Conservation (phyloP, 2,888 invertebrate genomes). For the Torymus texanus region DNA sequence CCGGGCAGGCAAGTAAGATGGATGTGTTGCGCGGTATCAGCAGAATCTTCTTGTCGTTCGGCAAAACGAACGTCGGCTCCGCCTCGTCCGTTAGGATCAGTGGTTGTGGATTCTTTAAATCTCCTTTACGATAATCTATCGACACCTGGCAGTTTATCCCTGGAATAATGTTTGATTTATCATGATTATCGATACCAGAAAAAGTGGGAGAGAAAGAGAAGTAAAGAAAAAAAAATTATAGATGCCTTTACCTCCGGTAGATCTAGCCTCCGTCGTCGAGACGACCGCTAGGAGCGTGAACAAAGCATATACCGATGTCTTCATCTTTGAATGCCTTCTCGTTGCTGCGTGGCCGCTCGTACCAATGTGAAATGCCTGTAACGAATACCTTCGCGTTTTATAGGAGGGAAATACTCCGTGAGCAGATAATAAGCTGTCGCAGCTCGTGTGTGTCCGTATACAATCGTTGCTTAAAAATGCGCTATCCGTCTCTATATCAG, state of each 20-base stretch:
- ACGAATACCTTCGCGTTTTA: background rate
- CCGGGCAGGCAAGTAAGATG: constrained; percentile 66
- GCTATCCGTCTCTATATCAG: no score
- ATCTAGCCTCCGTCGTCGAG: constrained; percentile 2
- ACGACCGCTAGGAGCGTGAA: constrained; percentile 3
- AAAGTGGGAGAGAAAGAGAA: no score
- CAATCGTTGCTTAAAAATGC: no score
- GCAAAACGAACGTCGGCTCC: constrained; percentile 60
- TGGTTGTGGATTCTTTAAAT: constrained; percentile 79
- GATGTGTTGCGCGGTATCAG: constrained; percentile 57
- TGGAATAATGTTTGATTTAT: constrained; percentile 25
- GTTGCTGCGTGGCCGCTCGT: background rate
- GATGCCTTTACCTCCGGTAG: constrained; percentile 7
- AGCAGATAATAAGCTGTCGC: no score
- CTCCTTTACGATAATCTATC: constrained; percentile 73
- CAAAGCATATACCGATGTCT: background rate
- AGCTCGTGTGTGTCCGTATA: no score
- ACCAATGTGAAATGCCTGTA: background rate
- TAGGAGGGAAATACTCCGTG: background rate
- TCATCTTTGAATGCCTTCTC: constrained; percentile 1
- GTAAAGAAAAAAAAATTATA: background rate
- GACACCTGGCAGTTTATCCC: constrained; percentile 73
- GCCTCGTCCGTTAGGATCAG: constrained; percentile 74
- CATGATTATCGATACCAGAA: no score
- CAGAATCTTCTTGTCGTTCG: constrained; percentile 60